Conservation (phyloP, 2,113 vertebrate genomes). For the Trematocara stigmaticum region DNA sequence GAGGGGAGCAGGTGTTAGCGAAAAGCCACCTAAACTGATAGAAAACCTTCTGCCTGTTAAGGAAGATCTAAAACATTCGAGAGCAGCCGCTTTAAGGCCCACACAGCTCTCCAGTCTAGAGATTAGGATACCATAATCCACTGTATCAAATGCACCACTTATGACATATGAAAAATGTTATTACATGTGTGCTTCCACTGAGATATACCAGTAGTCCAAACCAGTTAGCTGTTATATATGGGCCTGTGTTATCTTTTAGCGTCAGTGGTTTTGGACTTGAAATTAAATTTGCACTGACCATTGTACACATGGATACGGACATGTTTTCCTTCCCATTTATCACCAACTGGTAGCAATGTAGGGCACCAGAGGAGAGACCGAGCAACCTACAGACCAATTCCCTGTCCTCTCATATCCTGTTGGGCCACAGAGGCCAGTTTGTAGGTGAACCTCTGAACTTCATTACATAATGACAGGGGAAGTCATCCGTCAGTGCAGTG, state of each 20-base stretch:
- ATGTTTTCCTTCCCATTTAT: not conserved
- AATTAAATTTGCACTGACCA: not conserved
- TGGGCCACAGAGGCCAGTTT: constrained; percentile 27
- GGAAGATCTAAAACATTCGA: not conserved
- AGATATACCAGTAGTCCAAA: not conserved
- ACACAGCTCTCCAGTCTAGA: not conserved
- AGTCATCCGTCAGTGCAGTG: constrained; percentile 56
- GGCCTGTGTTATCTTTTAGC: not conserved
- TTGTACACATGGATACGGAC: not conserved
- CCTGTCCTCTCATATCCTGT: constrained; percentile 34
- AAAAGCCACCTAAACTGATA: not conserved
- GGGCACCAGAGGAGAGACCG: constrained; percentile 26
- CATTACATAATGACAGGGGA: constrained; percentile 60
- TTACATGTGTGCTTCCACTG: not conserved
- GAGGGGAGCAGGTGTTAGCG: not conserved
- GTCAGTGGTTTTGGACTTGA: not conserved
- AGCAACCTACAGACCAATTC: constrained; percentile 25
- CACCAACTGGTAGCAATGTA: not conserved
- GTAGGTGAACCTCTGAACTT: constrained; percentile 44
- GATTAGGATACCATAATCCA: not conserved
- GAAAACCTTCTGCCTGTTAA: not conserved
- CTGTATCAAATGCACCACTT: not conserved
- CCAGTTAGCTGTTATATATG: not conserved
- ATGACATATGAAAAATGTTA: not conserved
- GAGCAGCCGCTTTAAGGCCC: not conserved